phyloP scores from a whole-genome alignment of 2,113 vertebrate species.

The Sinocyclocheilus anophthalmus region DNA sequence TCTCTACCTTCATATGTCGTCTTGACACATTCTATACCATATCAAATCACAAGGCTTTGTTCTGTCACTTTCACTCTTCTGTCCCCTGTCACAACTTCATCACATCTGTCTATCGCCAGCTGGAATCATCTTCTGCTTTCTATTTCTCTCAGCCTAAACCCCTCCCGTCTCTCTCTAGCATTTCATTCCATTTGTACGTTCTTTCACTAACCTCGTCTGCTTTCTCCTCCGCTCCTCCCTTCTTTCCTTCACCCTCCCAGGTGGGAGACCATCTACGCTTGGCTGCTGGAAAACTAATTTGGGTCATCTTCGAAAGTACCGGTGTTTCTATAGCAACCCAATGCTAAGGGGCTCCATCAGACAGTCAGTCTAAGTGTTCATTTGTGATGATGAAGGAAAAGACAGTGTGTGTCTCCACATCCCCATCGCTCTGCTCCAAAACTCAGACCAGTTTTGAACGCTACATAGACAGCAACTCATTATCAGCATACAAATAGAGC shows the following conservation, averaged over 20 bases:
- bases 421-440: background rate
- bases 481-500: background rate
- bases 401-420: background rate
- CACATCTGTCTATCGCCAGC: slow-evolving; percentile 16
- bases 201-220: slow-evolving; percentile 34
- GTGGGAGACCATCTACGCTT: slow-evolving; percentile 62
- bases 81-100: background rate
- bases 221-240: background rate
- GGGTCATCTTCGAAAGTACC: slow-evolving; percentile 68
- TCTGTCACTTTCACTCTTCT: slow-evolving; percentile 12
- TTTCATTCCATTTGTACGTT: slow-evolving; percentile 35
- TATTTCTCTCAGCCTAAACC: background rate
- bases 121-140: slow-evolving; percentile 13
- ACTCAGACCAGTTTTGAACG: background rate
- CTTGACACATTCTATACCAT: slow-evolving; percentile 1
- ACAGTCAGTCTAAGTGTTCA: background rate
- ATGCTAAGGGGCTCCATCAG: slow-evolving; percentile 57
- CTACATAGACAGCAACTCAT: background rate
- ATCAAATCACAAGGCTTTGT: slow-evolving; percentile 26
- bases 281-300: slow-evolving; percentile 76
- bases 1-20: slow-evolving; percentile 18
- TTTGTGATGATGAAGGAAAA: slow-evolving; percentile 43
- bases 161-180: background rate
- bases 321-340: slow-evolving; percentile 70
- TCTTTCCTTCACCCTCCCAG: slow-evolving; percentile 46